Percentiles rank a stretch among this genome's conserved stretches.
Evolutionary conservation across 1,140 invertebrate genomes (phyloP).

Genomic region (Microplitis demolitor): DNA sequence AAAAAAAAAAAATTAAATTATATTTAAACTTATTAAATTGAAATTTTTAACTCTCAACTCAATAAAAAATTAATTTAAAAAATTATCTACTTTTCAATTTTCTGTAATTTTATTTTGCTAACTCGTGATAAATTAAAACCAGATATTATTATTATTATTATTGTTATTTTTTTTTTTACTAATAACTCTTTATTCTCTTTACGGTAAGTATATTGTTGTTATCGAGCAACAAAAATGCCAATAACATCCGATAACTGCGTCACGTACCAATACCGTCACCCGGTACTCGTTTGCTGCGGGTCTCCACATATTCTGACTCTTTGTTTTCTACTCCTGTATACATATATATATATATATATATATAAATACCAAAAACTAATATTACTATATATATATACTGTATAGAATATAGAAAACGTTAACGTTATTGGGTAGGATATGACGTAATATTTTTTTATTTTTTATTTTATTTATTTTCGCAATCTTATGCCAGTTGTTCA

Average conservation of each 20-base stretch:
- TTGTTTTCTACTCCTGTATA: neutral
- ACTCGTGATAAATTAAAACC: neutral
- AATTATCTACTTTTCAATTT: no score
- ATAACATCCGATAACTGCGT: constrained; percentile 53
- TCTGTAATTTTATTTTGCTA: no score
- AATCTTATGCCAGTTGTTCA: neutral
- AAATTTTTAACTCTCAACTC: no score
- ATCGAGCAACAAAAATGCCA: constrained; percentile 56
- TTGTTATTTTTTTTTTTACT: constrained; percentile 2
- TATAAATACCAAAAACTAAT: no score
- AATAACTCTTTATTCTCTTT: constrained; percentile 21
- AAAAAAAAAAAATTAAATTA: no score
- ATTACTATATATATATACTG: neutral
- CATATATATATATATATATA: no score
- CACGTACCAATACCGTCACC: constrained; percentile 40
- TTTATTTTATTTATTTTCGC: constrained; percentile 15
- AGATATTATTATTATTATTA: neutral
- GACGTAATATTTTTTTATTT: neutral
- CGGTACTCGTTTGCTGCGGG: neutral
- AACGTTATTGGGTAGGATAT: no score
- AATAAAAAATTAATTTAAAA: no score
- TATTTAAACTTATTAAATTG: no score
- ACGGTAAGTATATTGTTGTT: constrained; percentile 46
- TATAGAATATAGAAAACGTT: no score
- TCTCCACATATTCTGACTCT: neutral